Evolutionary conservation across 2,888 invertebrate species (phyloP).

Genomic region (Stenolophus ochropezus): DNA sequence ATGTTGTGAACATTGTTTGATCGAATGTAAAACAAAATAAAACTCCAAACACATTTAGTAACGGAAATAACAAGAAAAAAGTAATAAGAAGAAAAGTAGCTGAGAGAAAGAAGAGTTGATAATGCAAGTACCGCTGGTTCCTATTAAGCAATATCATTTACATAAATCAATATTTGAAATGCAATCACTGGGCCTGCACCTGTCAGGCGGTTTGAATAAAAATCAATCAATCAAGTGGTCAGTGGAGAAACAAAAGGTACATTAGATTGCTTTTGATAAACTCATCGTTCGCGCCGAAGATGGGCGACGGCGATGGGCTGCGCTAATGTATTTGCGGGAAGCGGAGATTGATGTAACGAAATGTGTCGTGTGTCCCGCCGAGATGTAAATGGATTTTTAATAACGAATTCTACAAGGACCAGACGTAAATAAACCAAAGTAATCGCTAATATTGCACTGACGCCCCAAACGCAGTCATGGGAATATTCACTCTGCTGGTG

Average conservation of each 20-base stretch:
- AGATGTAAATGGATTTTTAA: constrained; percentile 55
- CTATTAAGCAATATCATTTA: constrained; percentile 63
- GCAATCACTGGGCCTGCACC: constrained; percentile 65
- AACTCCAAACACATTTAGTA: constrained; percentile 11
- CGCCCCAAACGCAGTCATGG: background rate
- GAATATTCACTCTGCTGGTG: background rate
- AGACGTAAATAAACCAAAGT: constrained; percentile 15
- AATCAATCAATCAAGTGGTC: constrained; percentile 64
- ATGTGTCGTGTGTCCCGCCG: constrained; percentile 53
- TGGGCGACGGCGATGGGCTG: constrained; percentile 15
- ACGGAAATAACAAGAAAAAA: constrained; percentile 31
- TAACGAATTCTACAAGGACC: constrained; percentile 18
- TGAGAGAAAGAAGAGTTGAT: background rate
- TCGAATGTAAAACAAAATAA: constrained; percentile 18
- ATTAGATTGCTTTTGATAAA: constrained; percentile 59
- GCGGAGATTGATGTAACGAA: constrained; percentile 27
- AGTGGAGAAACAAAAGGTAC: constrained; percentile 56
- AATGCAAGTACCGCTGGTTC: constrained; percentile 44
- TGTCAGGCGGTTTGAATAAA: constrained; percentile 67
- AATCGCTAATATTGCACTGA: background rate
- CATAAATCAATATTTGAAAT: constrained; percentile 67
- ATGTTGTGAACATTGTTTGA: constrained; percentile 15
- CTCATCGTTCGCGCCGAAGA: constrained; percentile 50
- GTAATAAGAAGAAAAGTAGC: background rate
- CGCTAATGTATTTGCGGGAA: constrained; percentile 51